Evolutionary conservation across 2,888 invertebrate genomes (phyloP).

Genomic region (Troilus luridus): DNA sequence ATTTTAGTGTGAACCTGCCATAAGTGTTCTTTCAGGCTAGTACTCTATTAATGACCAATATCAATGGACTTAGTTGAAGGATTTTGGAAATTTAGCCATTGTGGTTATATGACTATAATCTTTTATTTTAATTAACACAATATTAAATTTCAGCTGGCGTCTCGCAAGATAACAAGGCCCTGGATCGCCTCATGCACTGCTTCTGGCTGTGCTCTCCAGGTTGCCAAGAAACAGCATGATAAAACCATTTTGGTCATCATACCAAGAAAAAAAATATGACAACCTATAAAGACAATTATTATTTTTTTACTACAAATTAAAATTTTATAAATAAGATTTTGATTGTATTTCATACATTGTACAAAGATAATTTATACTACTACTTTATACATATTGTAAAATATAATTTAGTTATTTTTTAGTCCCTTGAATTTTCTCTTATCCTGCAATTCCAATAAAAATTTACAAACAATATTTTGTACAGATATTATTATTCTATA

Average conservation of each 20-base stretch:
- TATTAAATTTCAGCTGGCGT: constrained; percentile 62
- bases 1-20: too few species aligned
- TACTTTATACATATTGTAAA: constrained; percentile 45
- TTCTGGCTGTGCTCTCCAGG: constrained; percentile 66
- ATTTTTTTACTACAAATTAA: constrained; percentile 30
- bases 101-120: too few species aligned
- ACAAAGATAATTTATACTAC: constrained; percentile 41
- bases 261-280: constrained; percentile 12
- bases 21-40: too few species aligned
- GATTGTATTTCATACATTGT: constrained; percentile 20
- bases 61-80: too few species aligned
- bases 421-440: not conserved
- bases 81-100: too few species aligned
- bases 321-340: constrained; percentile 28
- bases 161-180: constrained; percentile 64
- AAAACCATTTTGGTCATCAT: not conserved
- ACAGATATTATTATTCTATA: too few species aligned
- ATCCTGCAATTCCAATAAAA: not conserved
- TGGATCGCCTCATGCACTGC: constrained; percentile 65
- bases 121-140: not conserved
- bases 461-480: not conserved
- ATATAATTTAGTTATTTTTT: constrained; percentile 41
- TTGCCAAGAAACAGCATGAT: constrained; percentile 64
- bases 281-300: constrained; percentile 25
- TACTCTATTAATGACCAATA: too few species aligned